Base-by-base conservation (phyloP, 1,140 invertebrate genomes). In the Rhagoletis pomonella region DNA sequence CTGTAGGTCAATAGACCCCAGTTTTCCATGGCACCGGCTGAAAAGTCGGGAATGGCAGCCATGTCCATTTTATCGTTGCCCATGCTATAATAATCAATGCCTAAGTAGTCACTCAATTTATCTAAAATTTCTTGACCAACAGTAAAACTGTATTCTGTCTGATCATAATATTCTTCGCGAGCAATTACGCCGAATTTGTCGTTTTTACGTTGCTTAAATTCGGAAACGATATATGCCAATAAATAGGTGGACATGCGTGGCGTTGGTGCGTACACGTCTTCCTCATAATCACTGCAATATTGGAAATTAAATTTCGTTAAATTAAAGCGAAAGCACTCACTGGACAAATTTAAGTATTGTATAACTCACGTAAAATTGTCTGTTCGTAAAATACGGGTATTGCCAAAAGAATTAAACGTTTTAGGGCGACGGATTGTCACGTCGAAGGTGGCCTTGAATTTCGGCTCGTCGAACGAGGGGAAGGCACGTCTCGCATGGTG, bases 391-490 rank as follows among this genome's bases (percentile, higher is more conserved):
- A 89, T 88, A 0, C 89, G 86, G 0, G 91, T 93, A 60, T 92
- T 92, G 84, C 91, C 90, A 42, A 89, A 88, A 58, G 90, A 81
- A 17, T 88, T 90, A 62, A 87, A 89, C 62, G 81, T 88, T 39
- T 60, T 87, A 60, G 93, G 93, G 88, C 94, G 94, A 44, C 90
- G 91, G 3, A 98, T 94, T 1, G 95, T 96, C 2, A 97, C 94
- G 47, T 93, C 92, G 86, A 97, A 98, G 0, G 93, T 95, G 0
- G 97, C 96, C 93, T 98, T 98, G 88, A 97, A 97, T 10, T 94
- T 93, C 1, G 98, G 98, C 89, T 98, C 97, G 90, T 98, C 97
- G 91, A 97, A 98, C 90, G 97, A 98, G 3, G 98, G 98, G 90
- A 98, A 98, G 0, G 97, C 97, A 89, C 95, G 94, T 55, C 98